phyloP scores from a whole-genome alignment of 2,113 vertebrate genomes.

The Haplochromis vanheusdeni region DNA sequence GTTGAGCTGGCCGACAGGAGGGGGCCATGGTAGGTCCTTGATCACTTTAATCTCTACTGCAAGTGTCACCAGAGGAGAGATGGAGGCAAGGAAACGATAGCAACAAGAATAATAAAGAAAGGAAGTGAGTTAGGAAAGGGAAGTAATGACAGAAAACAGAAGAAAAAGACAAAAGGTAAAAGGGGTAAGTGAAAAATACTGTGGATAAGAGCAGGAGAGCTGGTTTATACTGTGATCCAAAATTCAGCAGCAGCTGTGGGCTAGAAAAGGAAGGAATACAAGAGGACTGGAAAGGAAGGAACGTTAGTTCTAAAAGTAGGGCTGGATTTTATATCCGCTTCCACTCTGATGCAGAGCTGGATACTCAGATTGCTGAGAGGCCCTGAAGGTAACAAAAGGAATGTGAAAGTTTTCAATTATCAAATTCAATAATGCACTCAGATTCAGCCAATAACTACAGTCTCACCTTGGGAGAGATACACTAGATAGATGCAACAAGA shows the following conservation, averaged over 20 bases:
- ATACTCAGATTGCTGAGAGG: background rate
- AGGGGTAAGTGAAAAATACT: slow-evolving; percentile 13
- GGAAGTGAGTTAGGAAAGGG: slow-evolving; percentile 2
- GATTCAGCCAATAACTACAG: background rate
- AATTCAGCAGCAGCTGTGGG: slow-evolving; percentile 14
- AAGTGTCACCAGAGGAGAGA: slow-evolving; percentile 50
- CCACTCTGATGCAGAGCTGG: background rate
- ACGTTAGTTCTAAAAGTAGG: slow-evolving; percentile 16
- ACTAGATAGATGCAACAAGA: background rate
- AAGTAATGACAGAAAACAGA: slow-evolving; percentile 1
- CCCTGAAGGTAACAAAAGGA: background rate
- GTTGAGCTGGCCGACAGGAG: slow-evolving; percentile 94
- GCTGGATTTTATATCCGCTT: background rate
- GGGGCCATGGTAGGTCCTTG: slow-evolving; percentile 97
- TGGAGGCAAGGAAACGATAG: background rate
- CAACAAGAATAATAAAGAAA: slow-evolving; percentile 25
- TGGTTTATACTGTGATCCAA: background rate
- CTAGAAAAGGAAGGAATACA: background rate
- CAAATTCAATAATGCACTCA: background rate
- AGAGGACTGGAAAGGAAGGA: slow-evolving; percentile 33
- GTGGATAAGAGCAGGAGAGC: background rate
- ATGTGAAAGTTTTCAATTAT: background rate
- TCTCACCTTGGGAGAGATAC: background rate
- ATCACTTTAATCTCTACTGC: slow-evolving; percentile 99
- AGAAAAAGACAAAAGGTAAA: slow-evolving; percentile 6